Base-by-base conservation (phyloP, 2,113 vertebrate genomes). In the Podarcis raffonei region DNA sequence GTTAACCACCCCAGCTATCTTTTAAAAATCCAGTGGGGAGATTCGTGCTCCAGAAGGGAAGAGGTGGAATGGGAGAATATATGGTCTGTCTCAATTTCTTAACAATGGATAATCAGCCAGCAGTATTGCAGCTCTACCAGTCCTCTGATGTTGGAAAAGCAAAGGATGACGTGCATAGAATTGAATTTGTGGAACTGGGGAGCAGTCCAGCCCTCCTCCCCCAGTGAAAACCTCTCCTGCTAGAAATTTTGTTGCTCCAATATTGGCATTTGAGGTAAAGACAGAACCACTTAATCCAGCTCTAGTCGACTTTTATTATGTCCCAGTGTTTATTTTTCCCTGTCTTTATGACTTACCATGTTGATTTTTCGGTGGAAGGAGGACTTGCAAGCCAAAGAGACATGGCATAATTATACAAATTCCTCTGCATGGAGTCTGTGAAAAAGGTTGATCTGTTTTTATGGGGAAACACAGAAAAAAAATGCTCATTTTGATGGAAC, bases 351-450 rank as follows among this genome's bases (percentile, higher is more conserved):
- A 95, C 89, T 95, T 95, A 89, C 79, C 89, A 68, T 96, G 94
- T 94, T 95, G 90, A 71, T 90, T 95, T 90, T 95, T 95, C 92
- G 87, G 92, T 94, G 94, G 93, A 92, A 94, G 93, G 95, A 95
- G 88, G 89, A 91, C 92, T 91, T 92, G 93, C 93, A 95, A 95
- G 90, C 88, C 92, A 90, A 92, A 93, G 94, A 95, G 94, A 93
- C 84, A 89, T 90, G 89, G 90, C 94, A 94, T 95, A 96, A 95
- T 95, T 95, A 94, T 95, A 94, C 92, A 95, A 94, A 95, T 95
- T 94, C 93, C 93, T 94, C 94, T 94, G 91, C 90, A 90, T 90
- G 89, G 90, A 91, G 94, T 92, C 95, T 96, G 94, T 93, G 95
- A 91, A 94, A 95, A 91, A 92, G 92, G 93, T 95, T 91, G 94